Base-by-base conservation (phyloP, 2,888 invertebrate species). In the Fragum whitleyi region DNA sequence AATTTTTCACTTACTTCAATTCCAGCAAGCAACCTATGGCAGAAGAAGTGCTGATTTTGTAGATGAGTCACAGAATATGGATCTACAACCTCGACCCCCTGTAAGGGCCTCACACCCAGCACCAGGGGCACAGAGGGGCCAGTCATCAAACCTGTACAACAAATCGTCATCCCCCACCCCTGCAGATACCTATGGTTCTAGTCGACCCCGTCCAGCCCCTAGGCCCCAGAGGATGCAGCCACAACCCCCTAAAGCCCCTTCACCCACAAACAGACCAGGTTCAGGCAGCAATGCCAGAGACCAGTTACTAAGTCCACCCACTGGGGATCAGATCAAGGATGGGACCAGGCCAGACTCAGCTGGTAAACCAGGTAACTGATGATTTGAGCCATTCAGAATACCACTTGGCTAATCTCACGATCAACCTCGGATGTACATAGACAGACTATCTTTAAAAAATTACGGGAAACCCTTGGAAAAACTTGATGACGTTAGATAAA, bases 271-370 rank as follows among this genome's bases (percentile, higher is more conserved):
- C 67, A 79, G 81, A 79, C 89, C 83, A 29, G 81, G 78, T n/a
- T 88, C 87, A 53, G 88, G 86, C 19, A 65, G 76, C 21, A 82
- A 71, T 59, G 72, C 59, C 9, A 79, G 85, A 55, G 88, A 86
- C 59, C 83, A 78, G 57, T 76, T 76, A 79, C 82, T 71, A 55
- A 86, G 75, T 75, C 82, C 75, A 42, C 85, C 75, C 19, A 79
- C 77, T 77, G 81, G 80, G 11, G 86, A 73, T 77, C 89, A 77
- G 73, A 67, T 59, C 53, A 74, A 76, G 61, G 88, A 88, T 16
- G 53, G 76, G 29, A 85, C 83, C 53, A 77, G 90, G 57, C 91
- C 91, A 19, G 86, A 86, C 42, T 91, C 91, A 21, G 89, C 87
- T 0, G 85, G 88, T 7, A 89, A 86, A 74, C 88, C 90, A 28